These are phyloP conservation scores for Elgaria multicarinata DNA, from an alignment of 2,113 vertebrate genomes.

Conservation along the genomic window DNA sequence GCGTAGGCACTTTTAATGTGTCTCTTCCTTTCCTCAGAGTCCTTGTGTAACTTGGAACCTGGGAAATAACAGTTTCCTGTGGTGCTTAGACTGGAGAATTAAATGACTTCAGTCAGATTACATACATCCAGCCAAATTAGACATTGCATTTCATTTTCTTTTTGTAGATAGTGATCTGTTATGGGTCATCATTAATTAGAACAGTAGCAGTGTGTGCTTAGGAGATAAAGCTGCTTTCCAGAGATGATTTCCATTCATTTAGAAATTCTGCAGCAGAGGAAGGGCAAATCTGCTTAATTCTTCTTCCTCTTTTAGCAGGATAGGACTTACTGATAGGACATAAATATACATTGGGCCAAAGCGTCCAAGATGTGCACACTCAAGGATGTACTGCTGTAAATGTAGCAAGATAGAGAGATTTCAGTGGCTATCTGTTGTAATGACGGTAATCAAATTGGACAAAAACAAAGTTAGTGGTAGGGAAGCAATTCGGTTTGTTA, in stretches of 20 bases:
- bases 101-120: background rate
- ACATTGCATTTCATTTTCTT: slow-evolving; percentile 3
- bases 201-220: background rate
- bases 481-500: slow-evolving; percentile 10
- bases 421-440: background rate
- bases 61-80: background rate
- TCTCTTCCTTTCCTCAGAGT: background rate
- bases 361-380: background rate
- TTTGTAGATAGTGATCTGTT: background rate
- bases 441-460: background rate
- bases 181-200: background rate
- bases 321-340: background rate
- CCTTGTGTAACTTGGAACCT: background rate
- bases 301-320: background rate
- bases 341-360: background rate
- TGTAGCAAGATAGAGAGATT: fast-evolving
- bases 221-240: background rate
- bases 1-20: background rate
- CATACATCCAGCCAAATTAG: background rate
- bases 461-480: background rate
- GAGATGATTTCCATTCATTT: background rate
- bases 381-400: background rate
- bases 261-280: background rate
- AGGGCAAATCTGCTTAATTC: background rate
- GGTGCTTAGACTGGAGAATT: background rate